Evolutionary conservation across 2,888 invertebrate genomes (phyloP).

Genomic region (Cryptosula pallasiana): DNA sequence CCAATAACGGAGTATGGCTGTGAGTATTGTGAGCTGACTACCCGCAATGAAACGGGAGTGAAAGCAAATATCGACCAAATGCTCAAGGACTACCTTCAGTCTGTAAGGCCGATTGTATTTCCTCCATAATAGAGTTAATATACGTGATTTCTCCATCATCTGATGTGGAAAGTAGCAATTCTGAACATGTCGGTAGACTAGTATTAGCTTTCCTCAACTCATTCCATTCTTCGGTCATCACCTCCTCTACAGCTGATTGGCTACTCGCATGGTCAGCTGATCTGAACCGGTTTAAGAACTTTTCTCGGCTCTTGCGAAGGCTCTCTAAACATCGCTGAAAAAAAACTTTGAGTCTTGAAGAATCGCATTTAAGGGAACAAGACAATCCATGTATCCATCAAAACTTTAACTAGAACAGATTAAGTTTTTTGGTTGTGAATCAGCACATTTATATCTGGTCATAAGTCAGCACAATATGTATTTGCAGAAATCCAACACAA

Average conservation of each 20-base stretch:
- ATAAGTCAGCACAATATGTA: too few relatives aligned
- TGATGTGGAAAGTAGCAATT: neutral
- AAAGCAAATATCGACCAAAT: neutral
- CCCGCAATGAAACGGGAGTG: neutral
- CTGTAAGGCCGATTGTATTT: constrained; percentile 37
- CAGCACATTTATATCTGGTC: too few relatives aligned
- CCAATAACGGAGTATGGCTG: too few relatives aligned
- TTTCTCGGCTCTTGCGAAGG: constrained; percentile 35
- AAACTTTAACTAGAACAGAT: too few relatives aligned
- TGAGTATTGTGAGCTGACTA: too few relatives aligned
- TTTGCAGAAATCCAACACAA: too few relatives aligned
- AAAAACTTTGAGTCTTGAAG: too few relatives aligned
- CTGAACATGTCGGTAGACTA: constrained; percentile 3
- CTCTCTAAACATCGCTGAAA: constrained; percentile 40
- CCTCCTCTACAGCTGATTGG: constrained; percentile 28
- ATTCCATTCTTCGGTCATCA: constrained; percentile 27
- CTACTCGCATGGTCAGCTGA: constrained; percentile 29
- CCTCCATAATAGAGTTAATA: constrained; percentile 37
- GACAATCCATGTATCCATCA: too few relatives aligned
- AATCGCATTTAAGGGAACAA: too few relatives aligned
- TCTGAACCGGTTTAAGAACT: constrained; percentile 35
- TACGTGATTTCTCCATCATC: constrained; percentile 32
- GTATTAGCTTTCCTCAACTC: constrained; percentile 24
- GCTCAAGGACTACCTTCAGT: constrained; percentile 36
- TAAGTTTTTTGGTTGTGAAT: too few relatives aligned